A percentile compares a stretch with the other conserved stretches of the same genome.
Conservation (phyloP, 2,888 invertebrate genomes). For the Dynastes grantii region DNA sequence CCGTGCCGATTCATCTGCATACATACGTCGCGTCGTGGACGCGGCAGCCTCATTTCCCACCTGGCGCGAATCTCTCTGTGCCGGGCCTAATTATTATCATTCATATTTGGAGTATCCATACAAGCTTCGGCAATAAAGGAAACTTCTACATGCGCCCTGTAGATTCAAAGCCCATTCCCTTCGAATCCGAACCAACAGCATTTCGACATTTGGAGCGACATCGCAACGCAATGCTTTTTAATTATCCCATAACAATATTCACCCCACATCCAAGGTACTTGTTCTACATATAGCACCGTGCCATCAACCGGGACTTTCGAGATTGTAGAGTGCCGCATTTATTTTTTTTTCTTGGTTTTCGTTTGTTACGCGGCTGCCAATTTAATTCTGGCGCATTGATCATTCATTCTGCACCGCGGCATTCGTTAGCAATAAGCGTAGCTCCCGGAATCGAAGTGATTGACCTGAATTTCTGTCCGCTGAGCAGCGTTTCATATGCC, state of each 20-base stretch:
- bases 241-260: neutral
- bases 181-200: neutral
- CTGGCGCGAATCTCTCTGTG: too few species aligned
- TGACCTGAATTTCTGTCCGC: conserved; percentile 34
- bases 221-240: neutral
- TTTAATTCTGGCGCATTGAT: conserved; percentile 26
- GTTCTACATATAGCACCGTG: neutral
- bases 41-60: too few species aligned
- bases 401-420: conserved; percentile 32
- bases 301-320: conserved; percentile 8
- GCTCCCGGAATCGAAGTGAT: conserved; percentile 22
- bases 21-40: too few species aligned
- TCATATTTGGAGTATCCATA: neutral
- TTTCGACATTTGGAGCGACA: neutral
- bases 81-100: too few species aligned
- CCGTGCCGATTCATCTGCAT: too few species aligned
- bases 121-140: too few species aligned
- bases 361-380: conserved; percentile 10
- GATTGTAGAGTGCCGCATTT: neutral
- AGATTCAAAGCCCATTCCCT: neutral
- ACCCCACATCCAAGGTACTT: neutral
- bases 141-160: too few species aligned
- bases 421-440: conserved; percentile 31
- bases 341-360: conserved; percentile 1
- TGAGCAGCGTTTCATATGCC: conserved; percentile 22